Conservation (phyloP, 2,113 vertebrate genomes). For the Procavia capensis region DNA sequence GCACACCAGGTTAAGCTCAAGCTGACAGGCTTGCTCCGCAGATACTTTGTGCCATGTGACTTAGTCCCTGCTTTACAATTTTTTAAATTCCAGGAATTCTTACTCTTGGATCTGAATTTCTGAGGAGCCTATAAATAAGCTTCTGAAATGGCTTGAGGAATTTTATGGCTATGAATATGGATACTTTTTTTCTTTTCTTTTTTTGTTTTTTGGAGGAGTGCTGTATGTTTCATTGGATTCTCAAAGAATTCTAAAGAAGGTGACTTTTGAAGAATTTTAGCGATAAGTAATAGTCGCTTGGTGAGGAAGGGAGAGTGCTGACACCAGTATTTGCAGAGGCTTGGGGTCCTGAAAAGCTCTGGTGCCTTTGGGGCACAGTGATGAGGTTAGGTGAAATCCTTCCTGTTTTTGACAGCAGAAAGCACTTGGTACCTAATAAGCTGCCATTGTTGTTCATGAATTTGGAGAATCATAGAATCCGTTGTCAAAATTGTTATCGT, state of each 20-base stretch:
- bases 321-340: not conserved
- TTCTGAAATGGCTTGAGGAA: not conserved
- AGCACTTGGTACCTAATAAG: not conserved
- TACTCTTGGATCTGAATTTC: not conserved
- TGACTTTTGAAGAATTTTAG: not conserved
- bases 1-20: not conserved
- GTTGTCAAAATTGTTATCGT: not conserved
- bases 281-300: not conserved
- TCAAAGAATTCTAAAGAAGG: not conserved
- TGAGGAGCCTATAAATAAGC: not conserved
- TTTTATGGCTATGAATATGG: not conserved
- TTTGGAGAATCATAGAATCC: not conserved
- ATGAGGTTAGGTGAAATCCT: not conserved
- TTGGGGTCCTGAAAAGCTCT: not conserved
- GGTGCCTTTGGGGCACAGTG: not conserved
- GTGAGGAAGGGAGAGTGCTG: not conserved
- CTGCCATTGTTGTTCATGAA: not conserved
- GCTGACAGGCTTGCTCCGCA: not conserved
- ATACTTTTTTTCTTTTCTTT: no score
- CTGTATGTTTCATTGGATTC: not conserved
- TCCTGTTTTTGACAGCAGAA: not conserved
- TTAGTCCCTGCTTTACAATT: not conserved
- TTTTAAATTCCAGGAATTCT: not conserved
- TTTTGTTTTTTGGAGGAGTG: not conserved
- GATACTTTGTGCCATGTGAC: not conserved